Evolutionary conservation across 2,888 invertebrate genomes (phyloP).

Genomic region (Archips crataeganus): DNA sequence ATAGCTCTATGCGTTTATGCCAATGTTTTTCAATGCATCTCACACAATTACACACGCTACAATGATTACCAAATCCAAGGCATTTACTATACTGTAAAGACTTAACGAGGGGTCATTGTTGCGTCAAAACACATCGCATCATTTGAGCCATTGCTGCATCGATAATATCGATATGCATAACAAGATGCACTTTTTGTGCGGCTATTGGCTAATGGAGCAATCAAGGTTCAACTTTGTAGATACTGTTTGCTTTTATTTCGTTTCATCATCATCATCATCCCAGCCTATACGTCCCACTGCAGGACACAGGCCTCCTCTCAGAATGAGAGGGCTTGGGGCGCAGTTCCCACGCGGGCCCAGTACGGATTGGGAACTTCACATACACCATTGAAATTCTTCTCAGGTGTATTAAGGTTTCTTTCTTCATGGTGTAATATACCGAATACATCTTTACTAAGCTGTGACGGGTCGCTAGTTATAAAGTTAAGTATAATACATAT

Average conservation of each 20-base stretch:
- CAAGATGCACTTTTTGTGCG: slow-evolving; percentile 13
- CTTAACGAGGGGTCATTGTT: slow-evolving; percentile 68
- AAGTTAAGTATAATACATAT: too few relatives aligned
- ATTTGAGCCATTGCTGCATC: slow-evolving; percentile 1
- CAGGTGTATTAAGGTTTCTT: too few relatives aligned
- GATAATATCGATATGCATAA: slow-evolving; percentile 21
- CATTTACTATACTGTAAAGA: slow-evolving; percentile 56
- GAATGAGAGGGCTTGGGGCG: too few relatives aligned
- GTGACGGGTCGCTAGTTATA: too few relatives aligned
- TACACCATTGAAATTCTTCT: too few relatives aligned
- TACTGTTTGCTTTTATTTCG: background rate
- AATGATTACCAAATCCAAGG: slow-evolving; percentile 66
- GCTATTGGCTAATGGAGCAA: slow-evolving; percentile 20
- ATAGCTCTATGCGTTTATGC: slow-evolving; percentile 18
- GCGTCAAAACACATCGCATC: slow-evolving; percentile 41
- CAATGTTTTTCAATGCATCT: slow-evolving; percentile 49
- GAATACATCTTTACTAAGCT: too few relatives aligned
- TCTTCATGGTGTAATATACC: too few relatives aligned
- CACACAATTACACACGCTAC: slow-evolving; percentile 56
- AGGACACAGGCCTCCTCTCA: too few relatives aligned
- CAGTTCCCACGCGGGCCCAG: too few relatives aligned
- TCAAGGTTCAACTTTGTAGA: slow-evolving; percentile 11
- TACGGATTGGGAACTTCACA: too few relatives aligned
- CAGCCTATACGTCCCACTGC: too few relatives aligned
- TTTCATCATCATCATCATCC: background rate